These are phyloP conservation scores for Halichoeres trimaculatus DNA, from an alignment of 2,113 vertebrate species.

Conservation along the genomic window DNA sequence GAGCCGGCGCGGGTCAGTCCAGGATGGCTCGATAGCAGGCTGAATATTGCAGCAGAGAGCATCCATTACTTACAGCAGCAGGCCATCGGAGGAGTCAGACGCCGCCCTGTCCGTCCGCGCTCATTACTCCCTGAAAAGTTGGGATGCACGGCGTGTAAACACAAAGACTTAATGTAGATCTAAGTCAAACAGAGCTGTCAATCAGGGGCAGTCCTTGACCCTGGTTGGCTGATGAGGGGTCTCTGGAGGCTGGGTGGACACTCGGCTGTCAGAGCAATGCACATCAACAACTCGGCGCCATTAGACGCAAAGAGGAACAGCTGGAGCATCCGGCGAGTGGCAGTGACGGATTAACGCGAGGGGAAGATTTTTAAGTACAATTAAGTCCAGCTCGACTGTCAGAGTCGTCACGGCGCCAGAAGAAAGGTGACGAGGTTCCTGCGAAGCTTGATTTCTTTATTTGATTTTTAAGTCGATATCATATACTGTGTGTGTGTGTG, in stretches of 20 bases:
- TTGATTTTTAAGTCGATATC: constrained; percentile 35
- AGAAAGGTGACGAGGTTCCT: constrained; percentile 24
- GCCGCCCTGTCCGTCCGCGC: constrained; percentile 26
- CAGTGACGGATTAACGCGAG: constrained; percentile 60
- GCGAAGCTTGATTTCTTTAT: constrained; percentile 29
- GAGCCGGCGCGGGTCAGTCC: constrained; percentile 67
- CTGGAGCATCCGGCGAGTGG: constrained; percentile 66
- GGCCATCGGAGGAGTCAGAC: constrained; percentile 47
- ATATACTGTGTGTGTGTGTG: constrained; percentile 45
- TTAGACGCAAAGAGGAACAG: constrained; percentile 57
- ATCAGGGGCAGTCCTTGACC: constrained; percentile 75
- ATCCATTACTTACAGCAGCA: constrained; percentile 69
- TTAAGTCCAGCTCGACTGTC: constrained; percentile 56
- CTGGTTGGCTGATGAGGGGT: constrained; percentile 55
- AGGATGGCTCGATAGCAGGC: constrained; percentile 74
- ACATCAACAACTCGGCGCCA: constrained; percentile 50
- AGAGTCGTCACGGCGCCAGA: constrained; percentile 34
- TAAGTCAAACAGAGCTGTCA: constrained; percentile 65
- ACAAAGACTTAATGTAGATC: constrained; percentile 60
- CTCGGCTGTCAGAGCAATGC: constrained; percentile 67
- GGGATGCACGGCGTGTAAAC: constrained; percentile 66
- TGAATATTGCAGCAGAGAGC: constrained; percentile 78
- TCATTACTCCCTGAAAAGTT: constrained; percentile 45
- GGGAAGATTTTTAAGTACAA: constrained; percentile 53
- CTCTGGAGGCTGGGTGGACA: constrained; percentile 69